phyloP scores from a whole-genome alignment of 2,113 vertebrate genomes.

The Pristiophorus japonicus region DNA sequence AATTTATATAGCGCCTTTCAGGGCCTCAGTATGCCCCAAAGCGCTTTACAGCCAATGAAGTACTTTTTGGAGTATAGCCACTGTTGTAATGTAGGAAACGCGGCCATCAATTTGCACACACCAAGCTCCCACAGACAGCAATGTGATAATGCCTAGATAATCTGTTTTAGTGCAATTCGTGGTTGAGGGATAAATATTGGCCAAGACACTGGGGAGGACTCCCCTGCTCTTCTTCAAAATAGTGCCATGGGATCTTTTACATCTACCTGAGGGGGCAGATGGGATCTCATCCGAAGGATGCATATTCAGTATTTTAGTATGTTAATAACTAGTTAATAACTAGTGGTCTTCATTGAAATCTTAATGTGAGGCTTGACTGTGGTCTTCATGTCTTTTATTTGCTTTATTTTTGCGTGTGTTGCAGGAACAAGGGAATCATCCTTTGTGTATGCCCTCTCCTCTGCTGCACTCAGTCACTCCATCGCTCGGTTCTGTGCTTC shows the following conservation, averaged over 20 bases:
- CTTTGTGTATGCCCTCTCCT: slow-evolving; percentile 59
- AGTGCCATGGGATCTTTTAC: not conserved
- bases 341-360: not conserved
- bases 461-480: slow-evolving; percentile 51
- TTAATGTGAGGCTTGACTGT: not conserved
- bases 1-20: not conserved
- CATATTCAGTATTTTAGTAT: not conserved
- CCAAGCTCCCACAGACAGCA: not conserved
- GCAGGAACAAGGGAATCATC: slow-evolving; percentile 63
- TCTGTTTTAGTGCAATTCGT: not conserved
- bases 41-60: too few relatives aligned
- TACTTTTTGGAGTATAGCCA: not conserved
- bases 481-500: slow-evolving; percentile 60
- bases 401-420: not conserved
- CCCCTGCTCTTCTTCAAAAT: not conserved
- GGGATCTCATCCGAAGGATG: too few relatives aligned
- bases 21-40: not conserved
- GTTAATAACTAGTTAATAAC: not conserved
- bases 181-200: not conserved
- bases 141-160: not conserved
- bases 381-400: not conserved
- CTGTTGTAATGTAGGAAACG: too few relatives aligned
- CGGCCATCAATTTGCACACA: too few relatives aligned
- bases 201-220: not conserved
- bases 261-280: too few relatives aligned